Percentiles rank a stretch among this genome's conserved stretches.
Evolutionary conservation across 1,140 invertebrate species (phyloP).

Genomic region (Scaptomyza pallida): DNA sequence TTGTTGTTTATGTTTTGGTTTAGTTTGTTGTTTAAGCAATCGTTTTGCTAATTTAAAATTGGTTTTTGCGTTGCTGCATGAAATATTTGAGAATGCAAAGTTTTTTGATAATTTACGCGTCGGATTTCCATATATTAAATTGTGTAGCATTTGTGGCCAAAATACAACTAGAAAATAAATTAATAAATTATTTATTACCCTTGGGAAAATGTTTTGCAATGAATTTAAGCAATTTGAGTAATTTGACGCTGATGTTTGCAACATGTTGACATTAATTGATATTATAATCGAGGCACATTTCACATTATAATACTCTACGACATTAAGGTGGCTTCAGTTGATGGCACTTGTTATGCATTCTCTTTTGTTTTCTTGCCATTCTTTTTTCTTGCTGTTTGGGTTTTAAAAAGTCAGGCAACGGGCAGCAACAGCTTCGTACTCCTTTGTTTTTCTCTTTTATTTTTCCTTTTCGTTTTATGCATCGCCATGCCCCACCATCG

Average conservation of each 20-base stretch:
- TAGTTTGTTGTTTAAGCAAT: neutral
- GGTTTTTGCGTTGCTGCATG: neutral
- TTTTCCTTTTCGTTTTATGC: neutral
- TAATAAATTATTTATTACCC: slow-evolving; percentile 1
- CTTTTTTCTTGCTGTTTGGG: neutral
- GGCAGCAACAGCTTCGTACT: neutral
- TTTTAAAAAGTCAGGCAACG: slow-evolving; percentile 5
- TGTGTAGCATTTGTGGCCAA: neutral
- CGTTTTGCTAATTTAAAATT: slow-evolving; percentile 11
- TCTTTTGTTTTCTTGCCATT: neutral
- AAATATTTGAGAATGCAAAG: slow-evolving; percentile 2
- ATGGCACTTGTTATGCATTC: slow-evolving; percentile 15
- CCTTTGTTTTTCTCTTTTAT: neutral
- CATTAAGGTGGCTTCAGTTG: neutral
- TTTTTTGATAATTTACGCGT: neutral
- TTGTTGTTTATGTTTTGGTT: neutral
- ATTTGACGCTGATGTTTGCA: slow-evolving; percentile 4
- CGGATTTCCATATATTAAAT: slow-evolving; percentile 1
- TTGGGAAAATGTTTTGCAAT: neutral
- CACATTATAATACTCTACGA: neutral
- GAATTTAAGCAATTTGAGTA: slow-evolving; percentile 13
- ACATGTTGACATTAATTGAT: slow-evolving; percentile 6
- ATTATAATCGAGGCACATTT: slow-evolving; percentile 2
- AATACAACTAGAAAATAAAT: slow-evolving; percentile 17
- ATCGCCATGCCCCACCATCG: too few species aligned